Conservation (phyloP, 2,113 vertebrate species). For the Fulmarus glacialis region DNA sequence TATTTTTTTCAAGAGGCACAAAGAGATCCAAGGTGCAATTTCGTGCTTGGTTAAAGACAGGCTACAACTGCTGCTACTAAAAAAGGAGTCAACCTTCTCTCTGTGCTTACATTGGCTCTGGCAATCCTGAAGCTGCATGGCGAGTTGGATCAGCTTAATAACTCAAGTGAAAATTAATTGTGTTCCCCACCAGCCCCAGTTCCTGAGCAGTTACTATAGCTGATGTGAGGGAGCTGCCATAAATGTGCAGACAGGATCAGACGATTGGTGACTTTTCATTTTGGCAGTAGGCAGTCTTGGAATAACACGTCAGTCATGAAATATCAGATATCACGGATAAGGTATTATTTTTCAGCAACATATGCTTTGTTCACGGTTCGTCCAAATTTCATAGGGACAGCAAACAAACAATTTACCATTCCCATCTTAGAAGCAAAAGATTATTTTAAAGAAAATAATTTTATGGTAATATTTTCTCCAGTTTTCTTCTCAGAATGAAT, state of each 20-base stretch:
- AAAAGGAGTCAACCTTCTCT: background rate
- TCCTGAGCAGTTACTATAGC: background rate
- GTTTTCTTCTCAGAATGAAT: background rate
- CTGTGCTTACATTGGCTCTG: background rate
- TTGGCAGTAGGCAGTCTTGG: background rate
- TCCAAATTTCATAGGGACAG: background rate
- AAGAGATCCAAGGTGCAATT: constrained; percentile 4
- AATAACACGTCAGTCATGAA: background rate
- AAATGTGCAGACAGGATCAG: background rate
- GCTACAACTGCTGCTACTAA: background rate
- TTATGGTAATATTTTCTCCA: background rate
- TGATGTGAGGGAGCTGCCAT: background rate
- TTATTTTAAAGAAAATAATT: background rate
- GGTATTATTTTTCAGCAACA: background rate
- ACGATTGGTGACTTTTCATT: background rate
- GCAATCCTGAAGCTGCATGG: background rate
- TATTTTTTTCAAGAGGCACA: background rate
- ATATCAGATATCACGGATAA: background rate
- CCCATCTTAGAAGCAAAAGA: background rate
- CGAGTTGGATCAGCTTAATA: background rate
- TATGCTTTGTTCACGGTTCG: background rate
- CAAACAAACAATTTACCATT: background rate
- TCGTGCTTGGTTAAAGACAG: constrained; percentile 21
- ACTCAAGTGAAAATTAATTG: background rate
- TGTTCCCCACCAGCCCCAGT: background rate